Conservation (phyloP, 2,113 vertebrate species). For the Phylloscopus trochilus region DNA sequence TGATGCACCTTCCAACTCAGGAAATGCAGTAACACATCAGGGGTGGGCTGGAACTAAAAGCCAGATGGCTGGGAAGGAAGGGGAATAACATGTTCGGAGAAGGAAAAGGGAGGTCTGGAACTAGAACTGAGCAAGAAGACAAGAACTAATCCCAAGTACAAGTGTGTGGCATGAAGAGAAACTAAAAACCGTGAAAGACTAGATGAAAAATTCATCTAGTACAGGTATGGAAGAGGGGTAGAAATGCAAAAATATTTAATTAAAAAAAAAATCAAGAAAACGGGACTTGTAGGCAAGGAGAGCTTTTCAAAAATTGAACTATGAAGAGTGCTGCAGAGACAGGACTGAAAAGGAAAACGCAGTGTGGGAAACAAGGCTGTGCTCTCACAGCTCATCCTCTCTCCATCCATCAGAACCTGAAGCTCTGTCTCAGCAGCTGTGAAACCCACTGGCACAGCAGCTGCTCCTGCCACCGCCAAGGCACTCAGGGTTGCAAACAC, state of each 20-base stretch:
- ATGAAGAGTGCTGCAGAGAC: not conserved
- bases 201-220: not conserved
- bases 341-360: not conserved
- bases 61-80: not conserved
- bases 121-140: not conserved
- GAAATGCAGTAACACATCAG: accelerated
- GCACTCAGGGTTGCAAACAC: not conserved
- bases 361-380: not conserved
- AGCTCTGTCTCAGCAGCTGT: not conserved
- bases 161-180: not conserved
- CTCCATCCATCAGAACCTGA: not conserved
- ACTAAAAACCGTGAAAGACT: not conserved
- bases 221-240: not conserved
- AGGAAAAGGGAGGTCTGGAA: not conserved
- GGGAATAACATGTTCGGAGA: not conserved
- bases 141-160: not conserved
- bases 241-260: not conserved
- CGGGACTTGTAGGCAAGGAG: not conserved
- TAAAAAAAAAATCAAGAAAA: not conserved
- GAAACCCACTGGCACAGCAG: not conserved
- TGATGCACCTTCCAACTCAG: not conserved
- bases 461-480: not conserved
- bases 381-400: not conserved
- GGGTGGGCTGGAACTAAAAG: not conserved
- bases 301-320: not conserved